Evolutionary conservation across 2,113 vertebrate genomes (phyloP), one percentile per base, ranked within the genome.

Genomic region (Rhadina sibilatrix): DNA sequence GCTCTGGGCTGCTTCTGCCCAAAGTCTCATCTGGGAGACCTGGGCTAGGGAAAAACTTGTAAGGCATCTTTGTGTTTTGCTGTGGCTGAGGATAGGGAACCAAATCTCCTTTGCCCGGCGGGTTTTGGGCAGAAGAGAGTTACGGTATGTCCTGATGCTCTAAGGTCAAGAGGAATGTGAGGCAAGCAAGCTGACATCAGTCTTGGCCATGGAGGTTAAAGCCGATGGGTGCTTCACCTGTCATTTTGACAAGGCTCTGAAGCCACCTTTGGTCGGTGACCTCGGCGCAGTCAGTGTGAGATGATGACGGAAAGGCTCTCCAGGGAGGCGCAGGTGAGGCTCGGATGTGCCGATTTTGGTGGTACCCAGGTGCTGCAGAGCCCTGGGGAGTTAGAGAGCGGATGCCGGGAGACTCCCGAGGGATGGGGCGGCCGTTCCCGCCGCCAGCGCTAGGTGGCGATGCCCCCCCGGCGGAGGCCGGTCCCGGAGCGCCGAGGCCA

Each of bases 331-430:
- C 17, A 23, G n/a, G 9, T 4, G 59, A 4, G 7, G 53, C 63
- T 77, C 2, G 0, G 54, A 12, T 21, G 56, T 12, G 27, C 52
- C 30, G 0, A 2, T 9, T 23, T 47, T 10, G 33, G 16, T 13
- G 33, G 14, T 15, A 18, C 6, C 23, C 30, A 4, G 27, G 14
- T 19, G n/a, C 60, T 24, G 25, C 68, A 33, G 5, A 31, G 9
- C 50, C n/a, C 31, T 3, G 14, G 3, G 2, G 9, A 13, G 9
- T 1, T 4, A 0, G 11, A 4, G 1, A 0, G 4, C 30, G 1
- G 21, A 4, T 9, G 10, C 33, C 12, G 0, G 47, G n/a, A 42
- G 63, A 6, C 7, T 54, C 40, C 30, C 0, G 5, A 25, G 33
- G 20, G 10, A 4, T 1, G 6, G 35, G 25, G n/a, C 20, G 42